These are phyloP conservation scores for Ctenomys sociabilis DNA, from an alignment of 2,113 vertebrate species.

Conservation along the genomic window DNA sequence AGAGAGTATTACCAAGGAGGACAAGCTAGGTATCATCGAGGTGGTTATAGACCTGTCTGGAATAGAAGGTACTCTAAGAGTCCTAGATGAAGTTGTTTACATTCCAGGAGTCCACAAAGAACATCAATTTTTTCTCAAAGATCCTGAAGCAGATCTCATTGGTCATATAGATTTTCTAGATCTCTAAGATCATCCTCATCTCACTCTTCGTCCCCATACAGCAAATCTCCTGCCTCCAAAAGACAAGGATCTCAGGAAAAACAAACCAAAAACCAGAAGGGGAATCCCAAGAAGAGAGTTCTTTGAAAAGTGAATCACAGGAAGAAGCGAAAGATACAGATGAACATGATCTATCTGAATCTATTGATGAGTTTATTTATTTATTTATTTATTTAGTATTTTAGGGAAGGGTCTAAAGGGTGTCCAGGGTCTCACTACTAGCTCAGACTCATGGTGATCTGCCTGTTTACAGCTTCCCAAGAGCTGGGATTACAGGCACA, in stretches of 20 bases:
- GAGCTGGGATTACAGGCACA: too few species aligned
- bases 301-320: slow-evolving; percentile 88
- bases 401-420: too few species aligned
- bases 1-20: slow-evolving; percentile 92
- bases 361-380: slow-evolving; percentile 90
- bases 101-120: slow-evolving; percentile 91
- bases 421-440: too few species aligned
- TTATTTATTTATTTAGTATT: too few species aligned
- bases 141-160: slow-evolving; percentile 90
- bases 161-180: slow-evolving; percentile 89
- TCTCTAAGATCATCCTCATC: slow-evolving; percentile 74
- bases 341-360: slow-evolving; percentile 88
- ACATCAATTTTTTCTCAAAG: slow-evolving; percentile 91
- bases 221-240: slow-evolving; percentile 90
- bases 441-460: too few species aligned
- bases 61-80: slow-evolving; percentile 92
- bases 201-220: slow-evolving; percentile 90
- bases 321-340: slow-evolving; percentile 88
- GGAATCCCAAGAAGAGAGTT: slow-evolving; percentile 87
- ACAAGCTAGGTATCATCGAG: slow-evolving; percentile 91
- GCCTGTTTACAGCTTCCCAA: too few species aligned
- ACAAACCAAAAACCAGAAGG: slow-evolving; percentile 60
- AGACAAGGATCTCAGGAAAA: slow-evolving; percentile 89
- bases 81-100: slow-evolving; percentile 89
- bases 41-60: slow-evolving; percentile 91